These are phyloP conservation scores for Forbesichthys papilliferus DNA, from an alignment of 2,113 vertebrate species.

Conservation along the genomic window DNA sequence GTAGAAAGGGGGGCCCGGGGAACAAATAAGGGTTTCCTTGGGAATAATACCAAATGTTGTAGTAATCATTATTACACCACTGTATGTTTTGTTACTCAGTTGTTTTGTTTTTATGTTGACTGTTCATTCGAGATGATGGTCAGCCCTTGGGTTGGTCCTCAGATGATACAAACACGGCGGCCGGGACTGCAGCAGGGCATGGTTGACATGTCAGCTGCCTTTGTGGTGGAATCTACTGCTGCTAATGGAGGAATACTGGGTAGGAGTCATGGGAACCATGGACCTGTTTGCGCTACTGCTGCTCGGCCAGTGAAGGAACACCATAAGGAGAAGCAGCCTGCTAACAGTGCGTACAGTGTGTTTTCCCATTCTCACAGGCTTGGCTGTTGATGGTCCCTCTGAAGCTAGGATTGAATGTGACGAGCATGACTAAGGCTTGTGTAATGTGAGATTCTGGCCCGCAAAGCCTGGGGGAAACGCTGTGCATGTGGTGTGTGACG, in stretches of 20 bases:
- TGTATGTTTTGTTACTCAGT: background rate
- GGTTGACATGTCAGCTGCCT: constrained; percentile 81
- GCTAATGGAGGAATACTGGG: constrained; percentile 84
- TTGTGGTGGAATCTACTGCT: constrained; percentile 82
- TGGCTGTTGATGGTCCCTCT: constrained; percentile 83
- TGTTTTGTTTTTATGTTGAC: background rate
- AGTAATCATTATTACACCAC: background rate
- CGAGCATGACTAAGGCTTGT: constrained; percentile 81
- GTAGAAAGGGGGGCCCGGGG: too few species aligned
- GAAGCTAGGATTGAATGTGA: constrained; percentile 83
- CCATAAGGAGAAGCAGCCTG: background rate
- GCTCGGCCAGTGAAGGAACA: too few species aligned
- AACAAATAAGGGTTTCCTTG: too few species aligned
- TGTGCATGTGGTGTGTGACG: constrained; percentile 79
- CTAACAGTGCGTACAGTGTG: background rate
- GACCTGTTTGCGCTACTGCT: background rate
- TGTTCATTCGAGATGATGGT: constrained; percentile 86
- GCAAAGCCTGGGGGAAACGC: constrained; percentile 80
- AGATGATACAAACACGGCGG: constrained; percentile 85
- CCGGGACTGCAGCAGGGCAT: constrained; percentile 81
- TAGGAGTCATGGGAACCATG: constrained; percentile 51
- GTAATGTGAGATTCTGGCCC: constrained; percentile 82
- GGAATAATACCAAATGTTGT: too few species aligned
- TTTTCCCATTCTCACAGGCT: constrained; percentile 58
- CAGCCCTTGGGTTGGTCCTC: constrained; percentile 79